phyloP scores from a whole-genome alignment of 2,113 vertebrate genomes.

The Petromus typicus region DNA sequence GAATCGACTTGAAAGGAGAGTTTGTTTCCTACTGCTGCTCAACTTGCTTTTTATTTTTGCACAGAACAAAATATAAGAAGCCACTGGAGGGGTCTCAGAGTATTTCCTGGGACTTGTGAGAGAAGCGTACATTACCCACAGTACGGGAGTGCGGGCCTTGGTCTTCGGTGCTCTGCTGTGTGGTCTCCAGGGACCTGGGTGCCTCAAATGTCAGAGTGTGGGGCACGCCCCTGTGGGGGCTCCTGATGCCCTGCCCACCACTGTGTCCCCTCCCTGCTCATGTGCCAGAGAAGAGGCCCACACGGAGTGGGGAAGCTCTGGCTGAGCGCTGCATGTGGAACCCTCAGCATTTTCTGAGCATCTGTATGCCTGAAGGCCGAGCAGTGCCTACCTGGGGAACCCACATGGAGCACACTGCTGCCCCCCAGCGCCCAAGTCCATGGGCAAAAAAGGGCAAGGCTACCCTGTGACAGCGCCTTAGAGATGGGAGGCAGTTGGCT shows the following conservation, averaged over 20 bases:
- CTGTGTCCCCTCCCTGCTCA: accelerated
- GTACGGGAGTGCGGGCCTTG: background rate
- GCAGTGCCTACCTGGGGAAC: background rate
- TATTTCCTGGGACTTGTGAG: background rate
- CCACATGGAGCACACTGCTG: background rate
- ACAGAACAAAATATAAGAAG: slow-evolving; percentile 40
- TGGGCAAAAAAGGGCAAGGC: background rate
- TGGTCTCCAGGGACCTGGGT: background rate
- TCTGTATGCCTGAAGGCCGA: background rate
- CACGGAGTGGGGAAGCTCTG: background rate
- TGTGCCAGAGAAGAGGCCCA: accelerated
- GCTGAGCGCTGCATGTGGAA: accelerated
- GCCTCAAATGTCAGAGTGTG: background rate
- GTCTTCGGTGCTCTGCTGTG: background rate
- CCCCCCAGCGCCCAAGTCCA: background rate
- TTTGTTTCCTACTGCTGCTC: slow-evolving; percentile 37
- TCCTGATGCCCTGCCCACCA: background rate
- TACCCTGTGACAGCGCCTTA: no score
- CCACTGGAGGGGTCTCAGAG: background rate
- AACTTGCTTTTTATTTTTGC: slow-evolving; percentile 35
- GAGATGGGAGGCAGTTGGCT: background rate
- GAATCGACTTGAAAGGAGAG: slow-evolving; percentile 45
- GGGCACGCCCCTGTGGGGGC: background rate
- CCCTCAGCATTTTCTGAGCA: background rate
- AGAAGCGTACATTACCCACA: background rate